Evolutionary conservation across 2,888 invertebrate species (phyloP).

Genomic region (Imbricaverruca yamaguchii): DNA sequence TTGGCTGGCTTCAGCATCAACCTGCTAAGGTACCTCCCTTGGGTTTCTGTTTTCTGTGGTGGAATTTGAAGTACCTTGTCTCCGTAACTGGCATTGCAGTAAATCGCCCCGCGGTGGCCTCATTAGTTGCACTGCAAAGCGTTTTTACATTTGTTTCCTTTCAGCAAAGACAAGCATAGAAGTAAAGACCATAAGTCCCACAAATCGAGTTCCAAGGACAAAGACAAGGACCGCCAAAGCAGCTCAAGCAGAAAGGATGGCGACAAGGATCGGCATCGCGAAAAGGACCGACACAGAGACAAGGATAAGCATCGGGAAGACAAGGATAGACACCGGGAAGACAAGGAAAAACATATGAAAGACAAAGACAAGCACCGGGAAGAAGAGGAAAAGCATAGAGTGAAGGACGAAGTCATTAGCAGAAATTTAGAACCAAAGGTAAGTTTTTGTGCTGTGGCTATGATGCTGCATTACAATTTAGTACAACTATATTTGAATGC

Average conservation of each 20-base stretch:
- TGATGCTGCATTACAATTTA: too few species aligned
- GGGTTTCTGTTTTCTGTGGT: too few species aligned
- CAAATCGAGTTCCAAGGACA: conserved; percentile 39
- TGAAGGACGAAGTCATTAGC: too few species aligned
- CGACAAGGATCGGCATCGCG: conserved; percentile 37
- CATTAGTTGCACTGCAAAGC: too few species aligned
- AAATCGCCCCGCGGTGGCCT: too few species aligned
- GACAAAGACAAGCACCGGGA: conserved; percentile 48
- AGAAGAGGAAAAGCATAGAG: conserved; percentile 40
- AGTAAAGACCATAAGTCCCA: conserved; percentile 25
- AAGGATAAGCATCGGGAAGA: conserved; percentile 38
- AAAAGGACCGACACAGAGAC: conserved; percentile 39
- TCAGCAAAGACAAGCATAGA: conserved; percentile 29
- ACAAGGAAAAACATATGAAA: conserved; percentile 36
- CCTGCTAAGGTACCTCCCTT: too few species aligned
- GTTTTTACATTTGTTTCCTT: background rate
- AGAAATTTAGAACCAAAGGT: conserved; percentile 41
- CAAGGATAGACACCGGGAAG: conserved; percentile 44
- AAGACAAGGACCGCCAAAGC: conserved; percentile 43
- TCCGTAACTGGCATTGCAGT: too few species aligned
- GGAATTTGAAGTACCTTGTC: too few species aligned
- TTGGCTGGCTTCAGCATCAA: too few species aligned
- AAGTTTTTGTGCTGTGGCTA: conserved; percentile 36
- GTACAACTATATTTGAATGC: too few species aligned
- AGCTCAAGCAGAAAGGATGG: conserved; percentile 39